Conservation (phyloP, 2,113 vertebrate species). For the Solenodon paradoxus region DNA sequence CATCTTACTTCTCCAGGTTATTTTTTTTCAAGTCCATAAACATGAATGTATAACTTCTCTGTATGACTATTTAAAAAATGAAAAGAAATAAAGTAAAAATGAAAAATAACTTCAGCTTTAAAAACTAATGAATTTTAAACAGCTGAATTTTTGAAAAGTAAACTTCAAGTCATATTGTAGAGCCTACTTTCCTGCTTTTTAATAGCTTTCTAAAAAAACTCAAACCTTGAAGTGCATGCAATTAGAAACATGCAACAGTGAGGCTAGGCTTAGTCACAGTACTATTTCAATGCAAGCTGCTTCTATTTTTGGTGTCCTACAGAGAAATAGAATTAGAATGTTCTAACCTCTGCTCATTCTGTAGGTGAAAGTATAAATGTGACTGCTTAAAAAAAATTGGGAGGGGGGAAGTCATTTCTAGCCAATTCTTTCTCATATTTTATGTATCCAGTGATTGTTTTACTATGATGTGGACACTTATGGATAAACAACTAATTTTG, state of each 20-base stretch:
- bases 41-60: constrained; percentile 37
- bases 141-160: constrained; percentile 67
- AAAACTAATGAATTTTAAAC: constrained; percentile 72
- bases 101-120: constrained; percentile 68
- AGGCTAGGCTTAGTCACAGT: constrained; percentile 75
- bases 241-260: constrained; percentile 74
- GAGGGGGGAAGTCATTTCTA: background rate
- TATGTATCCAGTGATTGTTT: constrained; percentile 35
- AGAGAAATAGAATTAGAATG: constrained; percentile 76
- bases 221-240: constrained; percentile 73
- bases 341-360: constrained; percentile 73
- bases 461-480: background rate
- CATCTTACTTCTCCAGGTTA: background rate
- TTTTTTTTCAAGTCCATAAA: constrained; percentile 22
- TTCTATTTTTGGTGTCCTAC: constrained; percentile 74
- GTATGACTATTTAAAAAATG: constrained; percentile 51
- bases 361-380: constrained; percentile 66
- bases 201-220: constrained; percentile 77
- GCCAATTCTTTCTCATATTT: constrained; percentile 1
- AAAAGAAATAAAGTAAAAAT: constrained; percentile 58
- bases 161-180: constrained; percentile 73
- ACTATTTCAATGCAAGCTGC: constrained; percentile 73
- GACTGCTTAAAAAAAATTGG: constrained; percentile 29
- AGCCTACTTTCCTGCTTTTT: constrained; percentile 77
- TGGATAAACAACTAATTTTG: background rate